Evolutionary conservation across 1,140 invertebrate species (phyloP), one percentile per base, ranked within the genome.

Genomic region (Lasioglossum albipes): DNA sequence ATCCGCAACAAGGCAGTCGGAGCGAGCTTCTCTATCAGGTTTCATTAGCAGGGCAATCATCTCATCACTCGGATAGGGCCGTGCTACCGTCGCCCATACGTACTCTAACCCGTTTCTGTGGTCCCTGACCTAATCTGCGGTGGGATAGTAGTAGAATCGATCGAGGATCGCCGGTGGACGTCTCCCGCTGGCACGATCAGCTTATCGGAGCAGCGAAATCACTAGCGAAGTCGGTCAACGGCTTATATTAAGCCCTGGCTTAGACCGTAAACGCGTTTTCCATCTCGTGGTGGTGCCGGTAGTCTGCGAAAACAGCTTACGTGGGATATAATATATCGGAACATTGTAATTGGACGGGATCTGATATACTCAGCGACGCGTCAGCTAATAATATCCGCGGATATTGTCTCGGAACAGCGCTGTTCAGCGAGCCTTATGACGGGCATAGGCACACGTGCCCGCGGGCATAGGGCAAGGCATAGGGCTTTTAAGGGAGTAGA

Each of bases 1-100:
- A 88, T 84, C 80, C 82, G 59, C 75, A 77, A 78, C 77, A 36
- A 75, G 80, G 73, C 59, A 65, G 79, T n/a, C 59, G 76, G 59
- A 57, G 81, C 81, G 81, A 80, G 85, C 85, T 89, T 82, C 87
- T 90, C 84, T 87, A 92, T 92, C 91, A 90, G 86, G 86, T 90
- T 91, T 91, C 88, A 92, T 92, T 90, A 91, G 87, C 87, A 81
- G 76, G 89, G 89, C 91, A 91, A 92, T 92, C 91, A 92, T 91
- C 85, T 90, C 88, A 91, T 92, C 90, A 91, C 87, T 88, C 57
- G 80, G 70, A 83, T 85, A 79, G 31, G 73, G 64, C 61, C 79
- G 85, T 73, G 62, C 79, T 83, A 81, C 83, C 81, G 83, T 88
- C 81, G 88, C 86, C 83, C 89, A 73, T 80, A 71, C 81, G 67